Percentiles rank a stretch among this genome's conserved stretches.
Evolutionary conservation across 2,797 vertebrate species (phyloP).

Genomic region (Sebastes hubbsi): DNA sequence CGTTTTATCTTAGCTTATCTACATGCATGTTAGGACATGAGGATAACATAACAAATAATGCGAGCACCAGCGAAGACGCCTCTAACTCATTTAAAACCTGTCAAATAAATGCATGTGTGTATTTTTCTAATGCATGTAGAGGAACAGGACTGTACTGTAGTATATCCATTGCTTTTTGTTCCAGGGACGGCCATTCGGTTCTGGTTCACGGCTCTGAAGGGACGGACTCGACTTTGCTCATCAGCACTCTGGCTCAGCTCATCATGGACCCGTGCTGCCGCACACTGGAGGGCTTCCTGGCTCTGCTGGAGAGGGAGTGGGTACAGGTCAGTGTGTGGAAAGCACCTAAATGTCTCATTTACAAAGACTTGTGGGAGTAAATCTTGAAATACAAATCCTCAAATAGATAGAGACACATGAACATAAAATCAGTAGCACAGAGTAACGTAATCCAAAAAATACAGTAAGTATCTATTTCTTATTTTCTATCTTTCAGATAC

Average conservation of each 20-base stretch:
- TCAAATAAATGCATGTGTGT: neutral
- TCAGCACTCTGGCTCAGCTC: constrained; percentile 89
- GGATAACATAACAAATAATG: neutral
- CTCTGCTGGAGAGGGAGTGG: constrained; percentile 89
- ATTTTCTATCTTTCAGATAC: neutral
- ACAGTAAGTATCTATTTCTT: neutral
- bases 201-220: constrained; percentile 90
- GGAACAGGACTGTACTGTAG: neutral
- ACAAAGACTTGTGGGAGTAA: neutral
- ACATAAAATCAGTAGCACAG: neutral
- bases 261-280: constrained; percentile 88
- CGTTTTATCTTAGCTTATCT: too few species aligned
- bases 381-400: neutral
- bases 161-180: neutral
- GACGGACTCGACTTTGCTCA: constrained; percentile 85
- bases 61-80: neutral
- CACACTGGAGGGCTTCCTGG: constrained; percentile 87
- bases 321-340: constrained; percentile 79
- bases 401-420: neutral
- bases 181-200: constrained; percentile 85
- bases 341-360: neutral
- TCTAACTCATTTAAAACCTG: neutral
- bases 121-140: neutral
- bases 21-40: neutral
- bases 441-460: neutral